Evolutionary conservation across 2,113 vertebrate species (phyloP), one percentile per base, ranked within the genome.

Genomic region (Alaudala cheleensis): DNA sequence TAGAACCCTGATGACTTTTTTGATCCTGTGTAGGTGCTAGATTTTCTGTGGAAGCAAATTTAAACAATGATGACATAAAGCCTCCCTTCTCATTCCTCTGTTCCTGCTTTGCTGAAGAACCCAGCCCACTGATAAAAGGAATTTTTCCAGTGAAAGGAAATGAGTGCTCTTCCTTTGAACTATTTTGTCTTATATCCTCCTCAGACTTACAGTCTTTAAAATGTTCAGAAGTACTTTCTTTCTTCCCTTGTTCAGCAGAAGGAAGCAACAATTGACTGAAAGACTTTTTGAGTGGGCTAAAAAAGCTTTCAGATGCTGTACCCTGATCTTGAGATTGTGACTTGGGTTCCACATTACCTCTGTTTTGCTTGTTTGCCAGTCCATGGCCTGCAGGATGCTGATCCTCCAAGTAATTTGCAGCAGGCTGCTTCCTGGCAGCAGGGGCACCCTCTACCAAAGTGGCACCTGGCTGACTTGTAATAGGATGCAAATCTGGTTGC

Each of bases 271-370:
- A 91, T 9, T 98, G 98, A 96, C 98, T 99, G 61, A 99, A 96
- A 37, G 99, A 99, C 91, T 98, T 99, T 82, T 97, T 99, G 23
- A 99, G 98, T 16, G 99, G 98, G 64, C 97, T 98, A 79, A 99
- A 98, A 83, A 99, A 98, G 90, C 74, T 86, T 81, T 93, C 97
- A 69, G 94, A 66, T 67, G 93, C 45, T 50, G 81, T 81, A 71
- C 69, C 24, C 23, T 92, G 91, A 54, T 92, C 92, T 77, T 89
- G 67, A 39, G 72, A 51, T 11, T 92, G 87, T 54, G 78, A 61
- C 69, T 86, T 72, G 62, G 40, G 2, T 39, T 97, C 96, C 37
- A 65, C 78, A 72, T 81, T 66, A 39, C 6, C 37, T 47, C 21
- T 85, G 15, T 10, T 51, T 70, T 28, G 44, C 15, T 73, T 86